Conservation (phyloP, 1,140 invertebrate species). For the Mesaphorura yosii region DNA sequence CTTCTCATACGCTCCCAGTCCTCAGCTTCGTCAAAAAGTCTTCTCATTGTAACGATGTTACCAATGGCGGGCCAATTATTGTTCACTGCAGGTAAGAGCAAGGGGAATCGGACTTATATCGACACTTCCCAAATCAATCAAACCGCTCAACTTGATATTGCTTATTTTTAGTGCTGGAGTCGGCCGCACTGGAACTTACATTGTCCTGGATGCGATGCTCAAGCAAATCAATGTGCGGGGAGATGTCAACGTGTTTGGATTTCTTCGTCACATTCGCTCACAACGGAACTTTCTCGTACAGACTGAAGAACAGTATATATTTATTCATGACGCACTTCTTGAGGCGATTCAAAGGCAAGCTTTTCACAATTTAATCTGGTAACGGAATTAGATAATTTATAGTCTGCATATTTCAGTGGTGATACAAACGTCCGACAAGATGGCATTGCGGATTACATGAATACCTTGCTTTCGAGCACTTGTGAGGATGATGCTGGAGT, state of each 20-base stretch:
- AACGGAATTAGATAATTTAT: not conserved
- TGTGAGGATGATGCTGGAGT: conserved; percentile 37
- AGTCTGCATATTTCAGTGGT: conserved; percentile 43
- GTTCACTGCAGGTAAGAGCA: conserved; percentile 82
- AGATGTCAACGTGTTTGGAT: conserved; percentile 82
- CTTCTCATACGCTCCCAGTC: conserved; percentile 88
- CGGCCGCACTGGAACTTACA: conserved; percentile 91
- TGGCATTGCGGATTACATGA: conserved; percentile 50
- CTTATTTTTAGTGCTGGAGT: conserved; percentile 76
- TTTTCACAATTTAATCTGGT: not conserved
- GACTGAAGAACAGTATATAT: conserved; percentile 90
- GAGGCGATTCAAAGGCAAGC: conserved; percentile 65
- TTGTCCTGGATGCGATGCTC: conserved; percentile 89
- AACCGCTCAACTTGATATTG: not conserved
- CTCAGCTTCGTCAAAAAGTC: conserved; percentile 87
- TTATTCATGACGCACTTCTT: conserved; percentile 85
- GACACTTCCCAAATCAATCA: conserved; percentile 1
- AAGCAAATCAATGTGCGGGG: conserved; percentile 76
- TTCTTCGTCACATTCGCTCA: conserved; percentile 79
- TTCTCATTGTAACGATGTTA: conserved; percentile 67
- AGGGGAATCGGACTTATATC: not conserved
- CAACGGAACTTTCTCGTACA: conserved; percentile 73
- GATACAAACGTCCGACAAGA: conserved; percentile 69
- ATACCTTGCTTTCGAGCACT: conserved; percentile 45
- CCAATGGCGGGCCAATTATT: conserved; percentile 78